phyloP scores from a whole-genome alignment of 2,113 vertebrate species.

The Chascanopsetta lugubris region DNA sequence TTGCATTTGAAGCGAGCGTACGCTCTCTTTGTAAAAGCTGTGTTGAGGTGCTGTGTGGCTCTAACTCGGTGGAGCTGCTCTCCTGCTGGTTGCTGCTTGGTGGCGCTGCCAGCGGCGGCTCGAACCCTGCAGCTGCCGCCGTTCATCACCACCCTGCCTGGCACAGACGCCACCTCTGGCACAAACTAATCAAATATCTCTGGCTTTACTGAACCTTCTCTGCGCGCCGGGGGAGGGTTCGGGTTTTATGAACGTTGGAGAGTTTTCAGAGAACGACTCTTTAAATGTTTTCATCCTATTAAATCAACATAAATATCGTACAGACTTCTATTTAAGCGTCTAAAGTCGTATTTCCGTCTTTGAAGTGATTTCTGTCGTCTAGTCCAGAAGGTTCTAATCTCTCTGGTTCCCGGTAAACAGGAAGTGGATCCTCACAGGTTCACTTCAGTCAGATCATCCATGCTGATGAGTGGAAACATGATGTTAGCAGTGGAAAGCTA shows the following conservation, averaged over 20 bases:
- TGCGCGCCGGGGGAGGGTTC: too few relatives aligned
- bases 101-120: conserved; percentile 26
- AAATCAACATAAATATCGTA: neutral
- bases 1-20: neutral
- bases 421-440: too few relatives aligned
- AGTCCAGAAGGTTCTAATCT: too few relatives aligned
- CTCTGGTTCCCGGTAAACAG: too few relatives aligned
- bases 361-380: too few relatives aligned
- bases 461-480: too few relatives aligned
- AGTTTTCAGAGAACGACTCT: too few relatives aligned
- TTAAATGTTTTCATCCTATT: too few relatives aligned
- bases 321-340: neutral
- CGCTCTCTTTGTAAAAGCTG: neutral
- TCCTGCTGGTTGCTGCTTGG: neutral
- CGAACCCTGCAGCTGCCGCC: conserved; percentile 42
- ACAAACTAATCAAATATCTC: conserved; percentile 40
- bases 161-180: conserved; percentile 35
- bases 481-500: too few relatives aligned
- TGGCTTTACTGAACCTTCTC: conserved; percentile 38
- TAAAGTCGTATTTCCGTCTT: neutral
- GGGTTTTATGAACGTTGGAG: neutral
- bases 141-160: conserved; percentile 28
- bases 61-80: neutral
- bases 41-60: neutral
- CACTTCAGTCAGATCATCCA: too few relatives aligned